phyloP scores from a whole-genome alignment of 2,888 invertebrate genomes.

The Sphaeridia pumilis region DNA sequence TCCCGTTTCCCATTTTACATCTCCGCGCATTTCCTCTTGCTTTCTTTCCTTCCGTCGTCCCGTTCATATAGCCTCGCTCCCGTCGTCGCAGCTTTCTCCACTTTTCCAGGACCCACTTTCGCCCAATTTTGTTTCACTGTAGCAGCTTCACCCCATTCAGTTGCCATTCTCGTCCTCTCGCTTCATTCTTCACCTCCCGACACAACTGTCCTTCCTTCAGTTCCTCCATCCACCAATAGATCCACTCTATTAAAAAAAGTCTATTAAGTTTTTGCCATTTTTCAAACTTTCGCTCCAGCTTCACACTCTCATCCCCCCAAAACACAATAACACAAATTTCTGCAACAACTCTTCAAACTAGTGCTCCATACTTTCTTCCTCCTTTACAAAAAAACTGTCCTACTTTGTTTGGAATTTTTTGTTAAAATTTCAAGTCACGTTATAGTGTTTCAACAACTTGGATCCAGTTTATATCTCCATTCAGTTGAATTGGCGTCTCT shows the following conservation, averaged over 20 bases:
- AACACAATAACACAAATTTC: not conserved
- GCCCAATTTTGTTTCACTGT: conserved; percentile 17
- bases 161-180: conserved; percentile 20
- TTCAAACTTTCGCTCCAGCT: not conserved
- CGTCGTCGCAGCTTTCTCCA: not conserved
- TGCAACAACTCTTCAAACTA: not conserved
- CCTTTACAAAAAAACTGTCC: too few species aligned
- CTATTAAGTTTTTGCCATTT: not conserved
- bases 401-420: too few species aligned
- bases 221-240: not conserved
- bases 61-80: not conserved
- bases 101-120: not conserved
- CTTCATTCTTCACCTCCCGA: conserved; percentile 43
- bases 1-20: not conserved
- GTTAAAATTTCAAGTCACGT: too few species aligned
- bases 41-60: not conserved
- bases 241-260: too few species aligned
- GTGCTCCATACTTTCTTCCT: too few species aligned
- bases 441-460: too few species aligned
- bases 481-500: too few species aligned
- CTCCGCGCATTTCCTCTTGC: not conserved
- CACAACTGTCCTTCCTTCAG: not conserved
- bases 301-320: not conserved
- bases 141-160: conserved; percentile 14
- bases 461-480: too few species aligned